These are phyloP conservation scores for Squalus acanthias DNA, from an alignment of 2,797 vertebrate genomes.

Conservation along the genomic window DNA sequence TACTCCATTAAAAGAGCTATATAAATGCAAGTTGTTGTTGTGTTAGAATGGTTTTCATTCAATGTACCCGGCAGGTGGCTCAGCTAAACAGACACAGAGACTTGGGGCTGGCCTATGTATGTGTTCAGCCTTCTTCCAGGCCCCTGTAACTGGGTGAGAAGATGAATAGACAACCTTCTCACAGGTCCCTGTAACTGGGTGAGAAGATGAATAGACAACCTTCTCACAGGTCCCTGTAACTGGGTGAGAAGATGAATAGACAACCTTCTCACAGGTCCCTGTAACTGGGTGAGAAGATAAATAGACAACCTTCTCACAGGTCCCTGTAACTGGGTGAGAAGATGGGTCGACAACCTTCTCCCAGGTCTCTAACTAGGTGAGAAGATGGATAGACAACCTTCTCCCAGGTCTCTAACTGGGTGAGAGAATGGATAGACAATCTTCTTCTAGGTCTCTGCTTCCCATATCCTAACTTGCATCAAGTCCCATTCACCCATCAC, in stretches of 20 bases:
- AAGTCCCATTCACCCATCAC: neutral
- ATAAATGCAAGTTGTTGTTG: neutral
- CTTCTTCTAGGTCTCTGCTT: neutral
- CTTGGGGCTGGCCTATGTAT: neutral
- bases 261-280: neutral
- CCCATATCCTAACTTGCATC: neutral
- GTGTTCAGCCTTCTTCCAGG: neutral
- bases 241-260: neutral
- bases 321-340: no score
- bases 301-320: neutral
- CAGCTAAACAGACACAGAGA: neutral
- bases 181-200: neutral
- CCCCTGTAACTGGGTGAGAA: neutral
- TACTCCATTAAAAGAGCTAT: neutral
- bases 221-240: neutral
- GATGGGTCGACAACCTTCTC: neutral
- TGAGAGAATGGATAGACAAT: neutral
- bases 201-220: neutral
- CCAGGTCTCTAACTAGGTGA: neutral
- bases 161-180: neutral
- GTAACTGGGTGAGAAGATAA: neutral
- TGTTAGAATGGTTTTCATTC: neutral
- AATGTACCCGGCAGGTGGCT: neutral
- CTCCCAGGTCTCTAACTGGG: neutral
- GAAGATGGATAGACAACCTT: neutral